Evolutionary conservation across 64 coral and sea anemone species (phyloP).

Genomic region (Acropora yongei): DNA sequence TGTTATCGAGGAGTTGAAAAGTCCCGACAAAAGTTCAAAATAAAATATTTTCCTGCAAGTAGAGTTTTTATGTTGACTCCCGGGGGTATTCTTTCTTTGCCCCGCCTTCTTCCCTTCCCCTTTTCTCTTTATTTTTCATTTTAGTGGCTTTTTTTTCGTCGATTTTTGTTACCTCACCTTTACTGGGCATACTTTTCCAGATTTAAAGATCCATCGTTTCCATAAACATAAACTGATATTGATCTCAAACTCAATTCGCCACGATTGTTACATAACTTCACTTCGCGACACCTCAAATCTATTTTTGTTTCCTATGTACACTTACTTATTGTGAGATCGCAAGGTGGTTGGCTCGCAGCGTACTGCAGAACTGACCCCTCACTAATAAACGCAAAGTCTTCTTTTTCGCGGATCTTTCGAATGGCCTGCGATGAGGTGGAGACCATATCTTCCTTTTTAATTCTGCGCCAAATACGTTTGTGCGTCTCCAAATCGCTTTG

Average conservation of each 20-base stretch:
- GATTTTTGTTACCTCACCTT: background rate
- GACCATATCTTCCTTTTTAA: background rate
- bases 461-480: slow-evolving; percentile 43
- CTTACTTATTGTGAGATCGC: slow-evolving; percentile 38
- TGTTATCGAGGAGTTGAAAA: too few relatives aligned
- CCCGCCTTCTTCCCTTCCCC: too few relatives aligned
- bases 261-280: too few relatives aligned
- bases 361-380: slow-evolving; percentile 13
- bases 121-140: too few relatives aligned
- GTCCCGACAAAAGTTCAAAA: too few relatives aligned
- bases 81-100: too few relatives aligned
- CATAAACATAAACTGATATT: background rate
- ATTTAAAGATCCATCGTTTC: background rate
- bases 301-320: too few relatives aligned
- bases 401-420: background rate
- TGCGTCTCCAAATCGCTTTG: slow-evolving; percentile 20
- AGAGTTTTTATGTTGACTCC: too few relatives aligned
- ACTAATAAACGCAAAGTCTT: slow-evolving; percentile 28
- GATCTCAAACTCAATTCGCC: too few relatives aligned
- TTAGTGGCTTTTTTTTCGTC: too few relatives aligned
- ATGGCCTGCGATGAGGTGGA: background rate
- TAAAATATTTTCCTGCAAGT: too few relatives aligned
- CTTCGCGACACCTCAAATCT: too few relatives aligned
- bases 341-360: slow-evolving; percentile 21
- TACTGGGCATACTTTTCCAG: background rate